A percentile compares a stretch with the other conserved stretches of the same genome.
phyloP scores from a whole-genome alignment of 2,113 vertebrate genomes.

The Prolemur simus region DNA sequence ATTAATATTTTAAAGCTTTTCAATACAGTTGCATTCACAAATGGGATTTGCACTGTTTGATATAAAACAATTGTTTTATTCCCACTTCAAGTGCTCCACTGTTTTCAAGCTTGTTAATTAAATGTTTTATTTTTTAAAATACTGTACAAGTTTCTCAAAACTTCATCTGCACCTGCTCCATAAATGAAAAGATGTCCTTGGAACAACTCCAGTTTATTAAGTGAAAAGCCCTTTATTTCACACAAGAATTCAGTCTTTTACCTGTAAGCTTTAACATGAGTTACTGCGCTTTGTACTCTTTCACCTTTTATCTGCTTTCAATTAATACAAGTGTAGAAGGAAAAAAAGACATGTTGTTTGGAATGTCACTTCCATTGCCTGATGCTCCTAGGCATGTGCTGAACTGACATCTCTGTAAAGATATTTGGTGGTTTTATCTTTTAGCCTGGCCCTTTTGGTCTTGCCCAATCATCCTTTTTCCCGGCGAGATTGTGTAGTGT shows the following conservation, averaged over 20 bases:
- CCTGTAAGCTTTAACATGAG: constrained; percentile 82
- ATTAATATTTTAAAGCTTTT: constrained; percentile 87
- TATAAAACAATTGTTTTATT: constrained; percentile 88
- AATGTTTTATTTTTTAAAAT: constrained; percentile 82
- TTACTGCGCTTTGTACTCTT: constrained; percentile 76
- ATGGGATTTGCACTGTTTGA: constrained; percentile 83
- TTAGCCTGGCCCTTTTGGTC: constrained; percentile 16
- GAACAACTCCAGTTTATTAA: constrained; percentile 87
- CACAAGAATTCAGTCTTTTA: constrained; percentile 83
- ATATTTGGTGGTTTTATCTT: constrained; percentile 54
- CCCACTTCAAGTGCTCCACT: constrained; percentile 84
- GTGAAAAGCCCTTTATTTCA: constrained; percentile 81
- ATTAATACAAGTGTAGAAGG: constrained; percentile 63
- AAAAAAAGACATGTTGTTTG: constrained; percentile 16
- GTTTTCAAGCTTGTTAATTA: constrained; percentile 88
- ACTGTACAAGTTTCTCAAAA: constrained; percentile 86
- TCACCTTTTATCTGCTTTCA: constrained; percentile 70
- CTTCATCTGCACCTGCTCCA: constrained; percentile 88
- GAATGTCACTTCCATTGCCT: constrained; percentile 59
- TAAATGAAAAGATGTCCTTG: constrained; percentile 89
- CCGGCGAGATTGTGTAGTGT: constrained; percentile 11
- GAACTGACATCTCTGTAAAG: constrained; percentile 56
- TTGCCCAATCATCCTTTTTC: constrained; percentile 36
- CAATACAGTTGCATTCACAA: constrained; percentile 81
- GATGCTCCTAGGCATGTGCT: not conserved